Conservation (phyloP, 1,140 invertebrate genomes). For the Eumaeus atala region DNA sequence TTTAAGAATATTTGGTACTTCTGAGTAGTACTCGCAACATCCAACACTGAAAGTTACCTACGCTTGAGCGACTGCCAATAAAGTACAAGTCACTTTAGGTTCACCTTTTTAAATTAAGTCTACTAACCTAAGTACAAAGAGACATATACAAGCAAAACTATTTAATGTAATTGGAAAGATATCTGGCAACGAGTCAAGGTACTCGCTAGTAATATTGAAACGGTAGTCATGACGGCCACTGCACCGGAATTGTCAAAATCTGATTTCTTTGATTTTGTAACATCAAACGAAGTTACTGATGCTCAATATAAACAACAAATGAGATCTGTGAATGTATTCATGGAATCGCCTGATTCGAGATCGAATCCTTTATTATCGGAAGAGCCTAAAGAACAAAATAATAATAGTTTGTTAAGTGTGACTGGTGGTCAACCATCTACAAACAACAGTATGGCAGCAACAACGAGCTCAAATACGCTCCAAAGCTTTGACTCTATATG, state of each 20-base stretch:
- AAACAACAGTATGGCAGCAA: constrained; percentile 52
- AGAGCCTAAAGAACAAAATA: constrained; percentile 79
- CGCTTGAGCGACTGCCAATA: constrained; percentile 69
- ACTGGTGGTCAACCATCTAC: constrained; percentile 51
- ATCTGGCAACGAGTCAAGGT: constrained; percentile 34
- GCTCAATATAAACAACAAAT: constrained; percentile 78
- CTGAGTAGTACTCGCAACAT: constrained; percentile 47
- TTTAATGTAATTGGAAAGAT: constrained; percentile 42
- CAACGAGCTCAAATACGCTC: constrained; percentile 61
- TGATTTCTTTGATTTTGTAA: constrained; percentile 91
- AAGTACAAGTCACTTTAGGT: constrained; percentile 71
- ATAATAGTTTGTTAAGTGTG: constrained; percentile 77
- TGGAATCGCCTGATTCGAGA: constrained; percentile 71
- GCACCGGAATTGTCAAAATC: constrained; percentile 84
- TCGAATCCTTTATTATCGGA: constrained; percentile 71
- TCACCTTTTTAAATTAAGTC: constrained; percentile 63
- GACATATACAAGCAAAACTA: constrained; percentile 30
- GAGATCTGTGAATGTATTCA: constrained; percentile 77
- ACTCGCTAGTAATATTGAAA: constrained; percentile 51
- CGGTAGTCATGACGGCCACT: constrained; percentile 87
- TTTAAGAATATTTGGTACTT: constrained; percentile 40
- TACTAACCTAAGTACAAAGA: constrained; percentile 65
- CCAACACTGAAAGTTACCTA: constrained; percentile 60
- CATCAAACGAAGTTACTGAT: constrained; percentile 81
- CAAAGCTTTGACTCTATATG: constrained; percentile 80